A percentile compares a stretch with the other conserved stretches of the same genome.
phyloP scores from a whole-genome alignment of 2,888 invertebrate species.

The Netelia melanura region DNA sequence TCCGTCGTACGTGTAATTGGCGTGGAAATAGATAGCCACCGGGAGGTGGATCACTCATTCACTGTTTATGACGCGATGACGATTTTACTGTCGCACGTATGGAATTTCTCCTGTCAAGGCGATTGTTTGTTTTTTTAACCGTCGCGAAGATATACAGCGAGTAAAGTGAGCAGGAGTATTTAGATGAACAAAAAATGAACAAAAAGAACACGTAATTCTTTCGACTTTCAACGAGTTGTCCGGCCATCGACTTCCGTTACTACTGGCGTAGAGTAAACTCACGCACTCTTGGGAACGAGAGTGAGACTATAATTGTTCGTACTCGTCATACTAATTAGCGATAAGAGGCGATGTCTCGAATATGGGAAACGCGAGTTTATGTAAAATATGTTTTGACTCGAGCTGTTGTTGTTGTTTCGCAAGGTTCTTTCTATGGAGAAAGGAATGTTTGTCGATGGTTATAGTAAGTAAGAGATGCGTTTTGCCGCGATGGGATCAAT shows the following conservation, averaged over 20 bases:
- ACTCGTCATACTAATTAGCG: slow-evolving; percentile 24
- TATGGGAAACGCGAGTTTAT: not conserved
- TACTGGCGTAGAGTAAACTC: slow-evolving; percentile 7
- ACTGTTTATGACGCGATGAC: not conserved
- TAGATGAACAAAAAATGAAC: too few species aligned
- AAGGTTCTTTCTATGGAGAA: not conserved
- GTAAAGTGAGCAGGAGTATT: not conserved
- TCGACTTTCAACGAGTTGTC: not conserved
- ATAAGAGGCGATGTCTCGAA: not conserved
- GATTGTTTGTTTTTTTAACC: not conserved
- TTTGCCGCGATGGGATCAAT: too few species aligned
- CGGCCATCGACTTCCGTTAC: slow-evolving; percentile 12
- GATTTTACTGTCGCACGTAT: not conserved
- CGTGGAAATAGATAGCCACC: not conserved
- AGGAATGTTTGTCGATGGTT: not conserved
- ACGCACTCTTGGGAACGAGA: not conserved
- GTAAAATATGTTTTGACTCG: not conserved
- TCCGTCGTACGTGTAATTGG: not conserved
- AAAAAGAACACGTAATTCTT: too few species aligned
- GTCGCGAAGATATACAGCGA: not conserved
- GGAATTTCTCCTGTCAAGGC: not conserved
- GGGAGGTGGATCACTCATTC: not conserved
- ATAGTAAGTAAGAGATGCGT: too few species aligned
- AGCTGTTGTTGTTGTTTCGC: not conserved
- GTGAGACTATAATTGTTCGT: not conserved